phyloP scores from a whole-genome alignment of 2,113 vertebrate genomes.

The Capra hircus region DNA sequence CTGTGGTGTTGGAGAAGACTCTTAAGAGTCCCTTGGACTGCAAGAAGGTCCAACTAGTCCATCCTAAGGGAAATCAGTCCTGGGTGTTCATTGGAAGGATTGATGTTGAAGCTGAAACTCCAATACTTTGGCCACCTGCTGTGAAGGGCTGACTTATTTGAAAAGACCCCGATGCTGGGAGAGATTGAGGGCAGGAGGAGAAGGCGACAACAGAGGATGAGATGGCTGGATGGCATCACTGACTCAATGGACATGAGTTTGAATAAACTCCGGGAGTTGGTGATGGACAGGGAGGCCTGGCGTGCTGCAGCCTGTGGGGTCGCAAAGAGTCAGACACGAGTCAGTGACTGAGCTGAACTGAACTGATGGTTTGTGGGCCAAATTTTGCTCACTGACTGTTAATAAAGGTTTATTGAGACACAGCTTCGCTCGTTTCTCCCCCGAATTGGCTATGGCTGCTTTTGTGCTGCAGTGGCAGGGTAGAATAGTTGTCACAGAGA shows the following conservation, averaged over 20 bases:
- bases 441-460: not conserved
- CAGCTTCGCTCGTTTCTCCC: not conserved
- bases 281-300: not conserved
- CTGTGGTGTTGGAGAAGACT: not conserved
- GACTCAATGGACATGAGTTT: not conserved
- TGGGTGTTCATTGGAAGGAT: not conserved
- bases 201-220: not conserved
- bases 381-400: not conserved
- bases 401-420: conserved; percentile 11
- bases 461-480: not conserved
- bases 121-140: not conserved
- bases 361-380: not conserved
- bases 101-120: not conserved
- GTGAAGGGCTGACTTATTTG: not conserved
- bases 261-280: not conserved
- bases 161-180: not conserved
- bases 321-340: not conserved
- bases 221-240: not conserved
- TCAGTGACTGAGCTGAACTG: not conserved
- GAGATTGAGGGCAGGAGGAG: not conserved
- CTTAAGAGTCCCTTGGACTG: not conserved
- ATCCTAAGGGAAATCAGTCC: not conserved
- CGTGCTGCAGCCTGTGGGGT: accelerated
- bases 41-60: not conserved
- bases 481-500: not conserved